These are phyloP conservation scores for Tetragonisca angustula DNA, from an alignment of 2,888 invertebrate species.

Conservation along the genomic window DNA sequence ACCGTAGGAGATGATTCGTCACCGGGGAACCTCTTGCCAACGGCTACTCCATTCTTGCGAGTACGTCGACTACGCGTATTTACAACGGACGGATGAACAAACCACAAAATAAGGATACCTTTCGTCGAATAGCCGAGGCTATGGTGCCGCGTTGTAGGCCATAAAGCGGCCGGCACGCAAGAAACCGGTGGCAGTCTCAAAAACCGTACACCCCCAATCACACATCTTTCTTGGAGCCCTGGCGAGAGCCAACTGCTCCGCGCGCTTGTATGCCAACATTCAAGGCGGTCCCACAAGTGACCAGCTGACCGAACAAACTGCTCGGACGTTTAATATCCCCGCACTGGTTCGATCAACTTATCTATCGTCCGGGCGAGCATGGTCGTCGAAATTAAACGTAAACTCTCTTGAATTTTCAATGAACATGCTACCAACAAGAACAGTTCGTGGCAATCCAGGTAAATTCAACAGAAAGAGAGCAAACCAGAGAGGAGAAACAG, in stretches of 20 bases:
- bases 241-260: conserved; percentile 76
- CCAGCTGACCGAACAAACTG: conserved; percentile 65
- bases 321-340: conserved; percentile 5
- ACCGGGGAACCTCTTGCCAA: neutral
- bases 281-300: conserved; percentile 58
- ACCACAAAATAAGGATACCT: conserved; percentile 21
- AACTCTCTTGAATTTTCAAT: neutral
- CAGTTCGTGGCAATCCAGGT: neutral
- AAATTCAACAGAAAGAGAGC: conserved; percentile 30
- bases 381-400: neutral
- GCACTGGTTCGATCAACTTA: conserved; percentile 11
- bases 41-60: conserved; percentile 6
- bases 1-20: conserved; percentile 19
- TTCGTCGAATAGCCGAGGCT: conserved; percentile 39
- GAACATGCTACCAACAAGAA: neutral
- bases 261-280: conserved; percentile 61
- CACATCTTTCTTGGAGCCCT: conserved; percentile 76
- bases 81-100: conserved; percentile 42
- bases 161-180: conserved; percentile 60
- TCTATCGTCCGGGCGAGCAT: neutral
- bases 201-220: conserved; percentile 57
- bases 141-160: conserved; percentile 64
- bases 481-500: conserved; percentile 46
- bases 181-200: conserved; percentile 58
- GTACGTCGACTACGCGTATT: conserved; percentile 26